Base-by-base conservation (phyloP, 2,113 vertebrate species). In the Pseudonaja textilis region DNA sequence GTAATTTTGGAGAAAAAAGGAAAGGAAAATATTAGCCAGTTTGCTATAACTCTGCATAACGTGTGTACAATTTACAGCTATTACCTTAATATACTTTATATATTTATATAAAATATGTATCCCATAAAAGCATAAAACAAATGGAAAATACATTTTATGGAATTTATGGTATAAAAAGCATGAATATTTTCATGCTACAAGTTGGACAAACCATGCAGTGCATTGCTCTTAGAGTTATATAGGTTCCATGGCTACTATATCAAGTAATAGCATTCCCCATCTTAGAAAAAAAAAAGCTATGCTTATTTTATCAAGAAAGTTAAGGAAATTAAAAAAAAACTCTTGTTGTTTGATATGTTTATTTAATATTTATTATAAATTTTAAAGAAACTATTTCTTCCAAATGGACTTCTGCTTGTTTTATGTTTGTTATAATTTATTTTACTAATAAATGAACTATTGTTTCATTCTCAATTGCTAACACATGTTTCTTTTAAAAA, bases 41-140 rank as follows among this genome's bases (percentile, higher is more conserved):
- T 96, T 96, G 42, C 39, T 42, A 74, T 96, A 81, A 81, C 59
- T 94, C 55, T 47, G 90, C 93, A 94, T 91, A 85, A 95, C 96
- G 95, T 87, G 87, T 59, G 90, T 95, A 93, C 87, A 96, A 93
- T 97, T 95, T 96, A 92, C 92, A 94, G 96, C 93, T 61, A 91
- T 95, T 97, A 96, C 95, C 93, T 95, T 89, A 96, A 94, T 59
- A 88, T 93, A 95, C 7, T 52, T 81, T 81, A 81, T 39, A 39
- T 39, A 39, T 9, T 74, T 74, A 74, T 74, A 74, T 34, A 34
- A 74, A 81, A 81, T 81, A 81, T 81, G 18, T 81, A 81, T 18
- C 34, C 3, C 34, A 39, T 39, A 20, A 39, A 81, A 42, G 90
- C 93, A 95, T 89, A 55, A 89, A 96, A 81, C 95, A 93, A 93